These are phyloP conservation scores for Ormyrus rosae DNA, from an alignment of 2,888 invertebrate genomes.

Conservation along the genomic window DNA sequence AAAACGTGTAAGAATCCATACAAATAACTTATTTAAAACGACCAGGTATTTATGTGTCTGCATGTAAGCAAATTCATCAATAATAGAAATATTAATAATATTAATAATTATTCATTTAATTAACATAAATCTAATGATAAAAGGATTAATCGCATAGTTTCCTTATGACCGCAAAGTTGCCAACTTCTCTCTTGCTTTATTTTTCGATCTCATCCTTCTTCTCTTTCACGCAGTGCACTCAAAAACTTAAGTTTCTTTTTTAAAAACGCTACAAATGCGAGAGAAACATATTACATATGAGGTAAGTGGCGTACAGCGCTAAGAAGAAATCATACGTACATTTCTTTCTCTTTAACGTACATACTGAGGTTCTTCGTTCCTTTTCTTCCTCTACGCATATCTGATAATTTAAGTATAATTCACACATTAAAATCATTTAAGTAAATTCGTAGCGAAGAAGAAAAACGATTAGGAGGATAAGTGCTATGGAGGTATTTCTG, in stretches of 20 bases:
- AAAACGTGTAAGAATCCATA: constrained; percentile 16
- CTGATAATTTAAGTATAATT: constrained; percentile 60
- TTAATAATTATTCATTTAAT: constrained; percentile 61
- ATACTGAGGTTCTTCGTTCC: constrained; percentile 27
- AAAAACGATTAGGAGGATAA: constrained; percentile 47
- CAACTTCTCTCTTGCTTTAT: neutral
- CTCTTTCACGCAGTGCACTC: too few relatives aligned
- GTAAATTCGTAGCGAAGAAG: constrained; percentile 46
- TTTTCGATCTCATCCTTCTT: neutral
- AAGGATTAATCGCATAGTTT: neutral
- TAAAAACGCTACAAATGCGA: neutral
- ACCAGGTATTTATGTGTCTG: neutral
- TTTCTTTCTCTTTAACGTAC: constrained; percentile 23
- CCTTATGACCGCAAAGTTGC: constrained; percentile 6
- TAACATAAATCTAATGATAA: constrained; percentile 48
- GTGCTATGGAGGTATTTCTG: constrained; percentile 71
- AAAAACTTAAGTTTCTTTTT: neutral
- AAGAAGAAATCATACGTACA: constrained; percentile 5
- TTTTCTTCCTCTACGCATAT: neutral
- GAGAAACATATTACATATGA: neutral
- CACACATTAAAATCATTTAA: constrained; percentile 63
- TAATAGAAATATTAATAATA: constrained; percentile 59
- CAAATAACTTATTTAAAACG: constrained; percentile 34
- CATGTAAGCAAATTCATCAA: neutral
- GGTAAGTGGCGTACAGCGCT: neutral